Base-by-base conservation (phyloP, 2,113 vertebrate genomes). In the Turdus rufiventris region DNA sequence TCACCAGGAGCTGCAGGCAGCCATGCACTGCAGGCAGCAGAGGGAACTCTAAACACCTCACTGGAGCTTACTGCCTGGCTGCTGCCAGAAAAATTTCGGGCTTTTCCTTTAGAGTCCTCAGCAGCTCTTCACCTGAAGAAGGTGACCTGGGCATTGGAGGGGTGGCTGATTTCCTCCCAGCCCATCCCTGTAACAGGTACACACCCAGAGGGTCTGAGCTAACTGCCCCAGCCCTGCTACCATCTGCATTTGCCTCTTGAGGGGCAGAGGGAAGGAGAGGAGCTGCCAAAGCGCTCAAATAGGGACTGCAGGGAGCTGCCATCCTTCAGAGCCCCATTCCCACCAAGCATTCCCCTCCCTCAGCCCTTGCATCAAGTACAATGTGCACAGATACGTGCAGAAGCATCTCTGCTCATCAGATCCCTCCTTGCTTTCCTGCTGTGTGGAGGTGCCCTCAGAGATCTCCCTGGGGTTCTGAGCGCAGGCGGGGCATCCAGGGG, bases 41-140 rank as follows among this genome's bases (percentile, higher is more conserved):
- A 88, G 91, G 95, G 92, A 95, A 95, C 94, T 94, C 94, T 91
- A 60, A 94, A 75, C 91, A 85, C 62, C 93, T 91, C 71, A 21
- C 62, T 2, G 6, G 58, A 57, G n/a, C 45, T 45, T 1, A 0
- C 42, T 89, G 54, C 45, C 67, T 70, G n/a, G 21, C 71, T 88
- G n/a, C 66, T 82, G 62, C 36, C 43, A 15, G 81, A 72, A 82
- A 65, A 85, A 75, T 4, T 36, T 29, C 4, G 5, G n/a, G 40
- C n/a, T 84, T 87, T 80, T 40, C 1, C 53, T 87, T 91, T 47
- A 53, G 29, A 62, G 60, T 47, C 53, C 16, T 71, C 14, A 1
- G 48, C 36, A 72, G 62, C 12, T 18, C 66, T 76, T 77, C 54
- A 29, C 53, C 42, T 84, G 38, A 80, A 80, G 50, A 50, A 65